Conservation (phyloP, 2,113 vertebrate genomes). For the Dipodomys ordii region DNA sequence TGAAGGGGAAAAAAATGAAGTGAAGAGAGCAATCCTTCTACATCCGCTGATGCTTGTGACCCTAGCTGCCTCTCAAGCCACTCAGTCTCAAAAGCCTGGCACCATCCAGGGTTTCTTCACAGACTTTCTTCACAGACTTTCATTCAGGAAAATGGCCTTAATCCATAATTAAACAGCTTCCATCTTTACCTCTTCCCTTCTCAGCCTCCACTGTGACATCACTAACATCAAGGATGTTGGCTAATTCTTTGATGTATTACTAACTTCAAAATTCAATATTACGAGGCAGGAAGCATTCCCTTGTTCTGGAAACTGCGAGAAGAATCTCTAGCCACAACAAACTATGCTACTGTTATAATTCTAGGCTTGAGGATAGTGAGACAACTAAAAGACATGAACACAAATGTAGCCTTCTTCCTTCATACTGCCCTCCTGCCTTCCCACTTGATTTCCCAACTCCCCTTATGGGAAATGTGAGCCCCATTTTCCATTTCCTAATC, state of each 20-base stretch:
- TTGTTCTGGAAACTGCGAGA: not conserved
- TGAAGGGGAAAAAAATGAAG: not conserved
- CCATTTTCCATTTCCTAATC: not conserved
- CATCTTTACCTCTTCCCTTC: not conserved
- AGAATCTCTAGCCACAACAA: not conserved
- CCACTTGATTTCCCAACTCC: not conserved
- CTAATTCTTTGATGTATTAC: too few relatives aligned
- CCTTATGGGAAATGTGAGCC: not conserved
- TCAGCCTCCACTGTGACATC: not conserved
- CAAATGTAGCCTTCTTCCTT: not conserved
- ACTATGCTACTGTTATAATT: not conserved
- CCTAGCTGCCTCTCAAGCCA: not conserved
- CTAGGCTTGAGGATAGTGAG: not conserved
- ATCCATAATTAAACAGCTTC: not conserved
- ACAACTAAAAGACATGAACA: not conserved
- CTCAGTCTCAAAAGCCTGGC: not conserved
- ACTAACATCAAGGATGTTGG: not conserved
- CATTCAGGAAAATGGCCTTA: constrained; percentile 27
- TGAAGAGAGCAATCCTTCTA: not conserved
- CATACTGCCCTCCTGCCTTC: not conserved
- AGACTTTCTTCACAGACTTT: not conserved
- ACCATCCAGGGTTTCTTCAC: not conserved
- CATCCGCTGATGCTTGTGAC: too few relatives aligned
- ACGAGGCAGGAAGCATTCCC: not conserved
- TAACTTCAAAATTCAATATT: not conserved